phyloP scores from a whole-genome alignment of 2,113 vertebrate species.

The Chrysochloris asiatica region DNA sequence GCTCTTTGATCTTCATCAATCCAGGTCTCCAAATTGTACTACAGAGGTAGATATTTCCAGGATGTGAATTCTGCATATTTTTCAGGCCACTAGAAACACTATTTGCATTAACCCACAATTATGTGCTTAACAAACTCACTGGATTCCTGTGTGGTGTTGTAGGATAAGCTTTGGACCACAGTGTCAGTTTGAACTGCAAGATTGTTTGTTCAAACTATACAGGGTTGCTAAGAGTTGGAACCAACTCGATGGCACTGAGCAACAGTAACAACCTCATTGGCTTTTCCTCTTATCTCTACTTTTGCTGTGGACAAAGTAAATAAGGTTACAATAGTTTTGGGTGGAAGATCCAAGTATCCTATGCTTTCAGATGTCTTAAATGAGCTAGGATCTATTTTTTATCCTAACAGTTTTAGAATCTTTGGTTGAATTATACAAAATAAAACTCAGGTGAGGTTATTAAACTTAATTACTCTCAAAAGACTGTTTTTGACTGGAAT shows the following conservation, averaged over 20 bases:
- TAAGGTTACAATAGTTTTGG: not conserved
- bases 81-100: not conserved
- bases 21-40: too few species aligned
- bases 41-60: not conserved
- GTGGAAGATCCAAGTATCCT: not conserved
- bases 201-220: too few species aligned
- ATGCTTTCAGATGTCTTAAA: not conserved
- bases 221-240: too few species aligned
- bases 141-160: too few species aligned
- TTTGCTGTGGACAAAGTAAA: not conserved
- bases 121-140: too few species aligned
- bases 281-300: not conserved
- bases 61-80: slow-evolving; percentile 1
- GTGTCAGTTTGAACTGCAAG: too few species aligned
- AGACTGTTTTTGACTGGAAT: not conserved
- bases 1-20: too few species aligned
- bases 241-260: too few species aligned
- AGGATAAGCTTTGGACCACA: too few species aligned
- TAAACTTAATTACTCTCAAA: slow-evolving; percentile 24
- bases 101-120: slow-evolving; percentile 34
- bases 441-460: not conserved
- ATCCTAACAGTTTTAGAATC: not conserved
- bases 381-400: not conserved
- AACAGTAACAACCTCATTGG: not conserved
- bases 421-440: slow-evolving; percentile 3